Base-by-base conservation (phyloP, 2,888 invertebrate species). In the Hypercompe scribonia region DNA sequence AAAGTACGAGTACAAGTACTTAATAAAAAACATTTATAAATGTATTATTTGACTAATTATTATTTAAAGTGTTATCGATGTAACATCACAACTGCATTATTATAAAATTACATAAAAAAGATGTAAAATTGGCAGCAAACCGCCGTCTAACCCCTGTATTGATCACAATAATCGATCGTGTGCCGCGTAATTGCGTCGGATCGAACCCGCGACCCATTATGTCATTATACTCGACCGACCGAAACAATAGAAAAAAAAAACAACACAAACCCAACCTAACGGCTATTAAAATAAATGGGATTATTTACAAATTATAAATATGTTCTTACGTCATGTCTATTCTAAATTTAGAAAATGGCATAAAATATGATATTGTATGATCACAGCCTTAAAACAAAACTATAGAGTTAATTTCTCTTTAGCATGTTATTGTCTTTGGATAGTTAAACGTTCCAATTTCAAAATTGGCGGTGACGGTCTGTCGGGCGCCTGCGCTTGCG, bases 81-180 rank as follows among this genome's bases (percentile, higher is more conserved):
- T 78, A 83, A 79, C 78, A 88, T 86, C 83, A 80, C 85, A 81
- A 89, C 93, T 88, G 84, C 91, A 90, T 92, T 93, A 90, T 92
- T 89, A 90, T 91, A 89, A 91, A 93, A 91, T 91, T 90, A 89
- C 88, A 88, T 90, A 91, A 94, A 94, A 93, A 92, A 89, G 87
- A 91, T 90, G 89, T 92, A 92, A 94, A 95, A 95, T 95, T 95
- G 94, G 93, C 95, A 94, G 94, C 91, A 92, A 92, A 94, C 94
- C 94, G 92, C 90, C 90, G 92, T 92, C 95, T 94, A 94, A 94
- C 95, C 95, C 92, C 95, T 90, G 94, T 94, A 95, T 95, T 94
- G 95, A 95, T 95, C 95, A 95, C 93, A 93, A 94, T 95, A 95
- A 95, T 95, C 95, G 95, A 95, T 95, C 95, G 95, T 95, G 95